Evolutionary conservation across 2,113 vertebrate genomes (phyloP).

Genomic region (Myotis brandtii): DNA sequence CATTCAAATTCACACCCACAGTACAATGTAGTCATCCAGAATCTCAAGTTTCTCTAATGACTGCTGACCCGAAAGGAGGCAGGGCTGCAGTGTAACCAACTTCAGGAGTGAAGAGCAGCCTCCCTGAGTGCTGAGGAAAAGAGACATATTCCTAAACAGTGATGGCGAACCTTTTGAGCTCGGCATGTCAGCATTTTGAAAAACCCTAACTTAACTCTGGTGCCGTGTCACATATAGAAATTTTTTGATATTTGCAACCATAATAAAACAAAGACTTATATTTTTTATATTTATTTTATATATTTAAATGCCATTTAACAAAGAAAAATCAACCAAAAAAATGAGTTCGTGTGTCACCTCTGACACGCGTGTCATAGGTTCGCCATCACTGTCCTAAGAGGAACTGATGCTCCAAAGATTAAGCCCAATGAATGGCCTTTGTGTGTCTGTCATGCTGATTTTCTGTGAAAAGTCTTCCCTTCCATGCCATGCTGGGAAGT

Average conservation of each 20-base stretch:
- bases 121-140: background rate
- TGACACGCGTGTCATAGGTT: too few species aligned
- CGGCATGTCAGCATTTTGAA: too few species aligned
- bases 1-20: background rate
- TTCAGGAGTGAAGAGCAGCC: background rate
- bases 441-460: background rate
- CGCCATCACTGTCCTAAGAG: background rate
- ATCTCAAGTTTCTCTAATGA: background rate
- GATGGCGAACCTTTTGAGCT: too few species aligned
- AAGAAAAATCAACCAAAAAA: too few species aligned
- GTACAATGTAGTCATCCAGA: constrained; percentile 27
- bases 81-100: background rate
- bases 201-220: too few species aligned
- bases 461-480: background rate
- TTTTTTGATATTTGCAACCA: too few species aligned
- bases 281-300: too few species aligned
- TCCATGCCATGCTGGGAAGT: background rate
- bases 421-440: background rate
- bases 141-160: background rate
- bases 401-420: background rate
- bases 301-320: too few species aligned
- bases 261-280: too few species aligned
- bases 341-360: too few species aligned
- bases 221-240: too few species aligned
- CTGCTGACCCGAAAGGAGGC: background rate